A percentile compares a stretch with the other conserved stretches of the same genome.
phyloP scores from a whole-genome alignment of 2,797 vertebrate genomes.

The Crypturellus tataupa region DNA sequence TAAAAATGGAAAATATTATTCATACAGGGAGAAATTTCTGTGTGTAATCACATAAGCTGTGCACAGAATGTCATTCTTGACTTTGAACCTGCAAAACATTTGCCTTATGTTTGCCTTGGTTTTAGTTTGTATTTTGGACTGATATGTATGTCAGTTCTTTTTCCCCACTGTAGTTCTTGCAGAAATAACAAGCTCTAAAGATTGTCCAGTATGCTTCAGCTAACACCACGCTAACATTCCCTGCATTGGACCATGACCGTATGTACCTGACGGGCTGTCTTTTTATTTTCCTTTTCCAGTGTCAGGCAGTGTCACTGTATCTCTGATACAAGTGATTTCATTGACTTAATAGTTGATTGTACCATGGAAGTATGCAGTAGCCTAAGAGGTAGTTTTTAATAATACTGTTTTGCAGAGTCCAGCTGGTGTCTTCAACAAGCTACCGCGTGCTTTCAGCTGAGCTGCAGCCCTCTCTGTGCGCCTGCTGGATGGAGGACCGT shows the following conservation, averaged over 20 bases:
- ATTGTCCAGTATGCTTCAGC: not conserved
- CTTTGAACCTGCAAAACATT: not conserved
- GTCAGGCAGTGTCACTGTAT: constrained; percentile 34
- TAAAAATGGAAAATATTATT: not conserved
- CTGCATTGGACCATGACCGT: constrained; percentile 30
- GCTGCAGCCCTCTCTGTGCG: not conserved
- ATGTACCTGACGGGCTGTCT: constrained; percentile 19
- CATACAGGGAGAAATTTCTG: not conserved
- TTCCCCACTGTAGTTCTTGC: not conserved
- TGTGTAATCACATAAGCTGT: not conserved
- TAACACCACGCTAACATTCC: not conserved
- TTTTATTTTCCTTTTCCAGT: constrained; percentile 5
- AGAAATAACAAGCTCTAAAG: constrained; percentile 8
- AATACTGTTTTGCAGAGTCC: not conserved
- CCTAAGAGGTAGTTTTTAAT: not conserved
- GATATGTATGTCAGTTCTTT: not conserved
- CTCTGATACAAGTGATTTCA: constrained; percentile 66
- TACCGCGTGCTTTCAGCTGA: not conserved
- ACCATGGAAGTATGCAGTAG: constrained; percentile 9
- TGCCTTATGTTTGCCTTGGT: not conserved
- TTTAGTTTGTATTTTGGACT: not conserved
- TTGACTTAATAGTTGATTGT: constrained; percentile 66
- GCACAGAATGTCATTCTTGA: not conserved
- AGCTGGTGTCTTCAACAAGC: not conserved
- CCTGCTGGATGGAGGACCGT: not conserved